A percentile compares a stretch with the other conserved stretches of the same genome.
These are phyloP conservation scores for Agonopterix heracliana DNA, from an alignment of 2,888 invertebrate species.

Conservation along the genomic window DNA sequence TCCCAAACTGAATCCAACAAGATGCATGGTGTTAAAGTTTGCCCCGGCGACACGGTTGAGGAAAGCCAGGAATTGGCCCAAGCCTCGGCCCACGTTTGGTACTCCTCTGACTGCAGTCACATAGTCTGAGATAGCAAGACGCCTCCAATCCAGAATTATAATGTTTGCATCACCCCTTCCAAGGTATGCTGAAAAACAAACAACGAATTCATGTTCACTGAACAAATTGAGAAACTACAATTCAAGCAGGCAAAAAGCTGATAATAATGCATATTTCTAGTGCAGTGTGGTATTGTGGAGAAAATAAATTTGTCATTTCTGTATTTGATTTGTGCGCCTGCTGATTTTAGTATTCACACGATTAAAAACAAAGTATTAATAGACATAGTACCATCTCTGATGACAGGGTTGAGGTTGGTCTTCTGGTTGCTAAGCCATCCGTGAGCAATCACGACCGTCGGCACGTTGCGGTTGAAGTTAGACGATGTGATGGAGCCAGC, in stretches of 20 bases:
- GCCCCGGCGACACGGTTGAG: constrained; percentile 31
- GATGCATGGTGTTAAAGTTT: constrained; percentile 33
- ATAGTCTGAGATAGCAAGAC: constrained; percentile 29
- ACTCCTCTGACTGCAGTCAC: constrained; percentile 36
- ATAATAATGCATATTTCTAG: too few species aligned
- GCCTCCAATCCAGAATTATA: constrained; percentile 49
- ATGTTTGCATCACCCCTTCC: constrained; percentile 36
- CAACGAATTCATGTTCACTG: too few species aligned
- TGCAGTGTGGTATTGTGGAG: too few species aligned
- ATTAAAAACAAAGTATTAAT: too few species aligned
- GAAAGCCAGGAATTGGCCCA: constrained; percentile 49
- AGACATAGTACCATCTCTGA: constrained; percentile 20
- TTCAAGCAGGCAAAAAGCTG: too few species aligned
- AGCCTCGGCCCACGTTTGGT: constrained; percentile 37
- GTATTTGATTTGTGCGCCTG: not conserved
- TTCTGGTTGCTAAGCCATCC: constrained; percentile 44
- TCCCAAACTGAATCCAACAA: constrained; percentile 60
- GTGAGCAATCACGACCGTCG: constrained; percentile 40
- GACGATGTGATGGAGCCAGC: constrained; percentile 33
- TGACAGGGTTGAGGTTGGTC: constrained; percentile 32
- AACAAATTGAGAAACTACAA: too few species aligned
- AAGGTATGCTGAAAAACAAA: constrained; percentile 30
- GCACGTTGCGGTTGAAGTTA: constrained; percentile 33
- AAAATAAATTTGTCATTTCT: not conserved
- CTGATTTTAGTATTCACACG: too few species aligned